Conservation (phyloP, 2,113 vertebrate species). For the Tyrannus savana region DNA sequence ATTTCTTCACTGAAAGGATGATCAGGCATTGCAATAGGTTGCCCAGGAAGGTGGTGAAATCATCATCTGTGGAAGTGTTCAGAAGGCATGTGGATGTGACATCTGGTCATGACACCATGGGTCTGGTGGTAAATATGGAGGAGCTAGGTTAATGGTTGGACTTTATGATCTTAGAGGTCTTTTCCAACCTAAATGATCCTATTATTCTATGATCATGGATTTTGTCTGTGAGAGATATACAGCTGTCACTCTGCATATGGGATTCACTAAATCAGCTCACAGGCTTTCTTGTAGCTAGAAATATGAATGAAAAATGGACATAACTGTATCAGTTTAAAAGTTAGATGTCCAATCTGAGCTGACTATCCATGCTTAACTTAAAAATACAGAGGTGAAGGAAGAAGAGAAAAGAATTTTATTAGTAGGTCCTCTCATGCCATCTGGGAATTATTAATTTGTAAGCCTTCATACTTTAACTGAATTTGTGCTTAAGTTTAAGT, state of each 20-base stretch:
- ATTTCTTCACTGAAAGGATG: neutral
- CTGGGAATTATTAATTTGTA: constrained; percentile 65
- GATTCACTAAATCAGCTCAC: neutral
- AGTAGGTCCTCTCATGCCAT: constrained; percentile 4
- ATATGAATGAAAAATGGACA: neutral
- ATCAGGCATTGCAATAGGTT: neutral
- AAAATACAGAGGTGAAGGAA: neutral
- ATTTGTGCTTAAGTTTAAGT: constrained; percentile 30
- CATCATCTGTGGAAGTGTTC: neutral
- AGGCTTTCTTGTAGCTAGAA: neutral
- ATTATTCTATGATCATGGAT: neutral
- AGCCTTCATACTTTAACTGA: constrained; percentile 31
- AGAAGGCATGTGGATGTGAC: neutral
- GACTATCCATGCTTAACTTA: neutral
- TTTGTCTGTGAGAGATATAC: neutral
- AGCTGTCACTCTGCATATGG: neutral
- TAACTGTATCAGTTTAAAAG: neutral
- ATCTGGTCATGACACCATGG: too few relatives aligned
- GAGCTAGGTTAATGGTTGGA: neutral
- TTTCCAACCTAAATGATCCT: neutral
- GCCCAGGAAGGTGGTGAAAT: neutral
- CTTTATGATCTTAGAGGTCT: neutral
- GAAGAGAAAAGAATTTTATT: constrained; percentile 2
- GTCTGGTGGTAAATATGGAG: neutral
- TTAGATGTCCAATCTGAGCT: neutral